phyloP scores from a whole-genome alignment of 2,888 invertebrate genomes.

The Watsonalla binaria region DNA sequence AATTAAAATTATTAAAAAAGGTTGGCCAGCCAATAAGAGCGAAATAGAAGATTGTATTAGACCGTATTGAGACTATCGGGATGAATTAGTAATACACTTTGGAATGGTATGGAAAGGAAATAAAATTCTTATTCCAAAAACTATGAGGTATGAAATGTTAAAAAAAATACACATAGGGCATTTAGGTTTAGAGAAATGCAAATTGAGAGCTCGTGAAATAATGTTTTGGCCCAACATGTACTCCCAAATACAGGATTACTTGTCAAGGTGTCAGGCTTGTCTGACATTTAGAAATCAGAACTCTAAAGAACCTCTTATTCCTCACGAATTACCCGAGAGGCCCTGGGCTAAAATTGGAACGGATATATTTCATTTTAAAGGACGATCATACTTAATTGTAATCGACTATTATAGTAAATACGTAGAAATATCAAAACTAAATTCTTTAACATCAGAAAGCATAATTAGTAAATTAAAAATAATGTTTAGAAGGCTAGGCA shows the following conservation, averaged over 20 bases:
- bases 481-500: too few relatives aligned
- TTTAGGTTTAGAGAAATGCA: slow-evolving; percentile 15
- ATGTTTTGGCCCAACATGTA: slow-evolving; percentile 19
- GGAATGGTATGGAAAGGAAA: slow-evolving; percentile 14
- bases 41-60: neutral
- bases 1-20: too few relatives aligned
- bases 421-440: slow-evolving; percentile 14
- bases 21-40: too few relatives aligned
- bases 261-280: slow-evolving; percentile 14
- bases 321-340: slow-evolving; percentile 10
- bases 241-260: slow-evolving; percentile 11
- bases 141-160: slow-evolving; percentile 12
- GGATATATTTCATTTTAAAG: slow-evolving; percentile 7
- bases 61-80: neutral
- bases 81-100: slow-evolving; percentile 10
- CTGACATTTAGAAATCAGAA: slow-evolving; percentile 6
- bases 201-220: slow-evolving; percentile 13
- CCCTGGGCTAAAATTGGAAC: slow-evolving; percentile 12
- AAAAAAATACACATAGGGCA: slow-evolving; percentile 16
- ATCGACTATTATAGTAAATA: slow-evolving; percentile 13
- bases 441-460: slow-evolving; percentile 7
- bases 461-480: too few relatives aligned
- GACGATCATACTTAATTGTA: slow-evolving; percentile 7
- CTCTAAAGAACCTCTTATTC: slow-evolving; percentile 3
- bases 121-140: slow-evolving; percentile 14